These are phyloP conservation scores for Atrichornis clamosus DNA, from an alignment of 2,113 vertebrate genomes.

Conservation along the genomic window DNA sequence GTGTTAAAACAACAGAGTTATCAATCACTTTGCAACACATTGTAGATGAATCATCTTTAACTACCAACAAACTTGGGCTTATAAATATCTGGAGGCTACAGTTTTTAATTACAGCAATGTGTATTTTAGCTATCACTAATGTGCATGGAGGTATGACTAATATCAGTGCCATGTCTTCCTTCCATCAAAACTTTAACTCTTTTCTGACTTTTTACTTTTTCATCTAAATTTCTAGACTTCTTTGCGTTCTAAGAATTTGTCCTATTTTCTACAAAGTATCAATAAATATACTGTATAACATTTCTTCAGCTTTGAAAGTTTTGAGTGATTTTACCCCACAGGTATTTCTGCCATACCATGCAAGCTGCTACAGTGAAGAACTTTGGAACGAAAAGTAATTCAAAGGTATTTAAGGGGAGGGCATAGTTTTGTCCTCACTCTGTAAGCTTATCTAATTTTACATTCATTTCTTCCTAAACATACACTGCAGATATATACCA, in stretches of 20 bases:
- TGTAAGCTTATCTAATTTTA: background rate
- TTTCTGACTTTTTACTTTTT: background rate
- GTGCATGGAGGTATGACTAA: background rate
- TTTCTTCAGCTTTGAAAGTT: slow-evolving; percentile 41
- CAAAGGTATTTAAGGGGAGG: background rate
- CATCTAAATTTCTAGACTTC: background rate
- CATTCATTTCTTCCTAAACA: background rate
- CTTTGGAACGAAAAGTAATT: slow-evolving; percentile 41
- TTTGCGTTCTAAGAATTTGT: background rate
- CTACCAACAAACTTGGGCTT: background rate
- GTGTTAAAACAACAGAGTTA: background rate
- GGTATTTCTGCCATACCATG: slow-evolving; percentile 13
- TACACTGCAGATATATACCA: background rate
- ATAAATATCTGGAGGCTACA: background rate
- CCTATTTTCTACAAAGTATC: background rate
- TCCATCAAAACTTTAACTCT: background rate
- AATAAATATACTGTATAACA: slow-evolving; percentile 38
- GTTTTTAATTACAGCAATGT: background rate
- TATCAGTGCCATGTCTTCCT: background rate
- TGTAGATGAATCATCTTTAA: background rate
- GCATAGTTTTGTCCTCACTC: background rate
- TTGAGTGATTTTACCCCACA: slow-evolving; percentile 39
- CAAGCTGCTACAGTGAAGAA: slow-evolving; percentile 46
- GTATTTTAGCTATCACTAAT: background rate
- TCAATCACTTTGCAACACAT: background rate